A percentile compares a stretch with the other conserved stretches of the same genome.
Evolutionary conservation across 1,140 invertebrate genomes (phyloP).

Genomic region (Drosophila subobscura): DNA sequence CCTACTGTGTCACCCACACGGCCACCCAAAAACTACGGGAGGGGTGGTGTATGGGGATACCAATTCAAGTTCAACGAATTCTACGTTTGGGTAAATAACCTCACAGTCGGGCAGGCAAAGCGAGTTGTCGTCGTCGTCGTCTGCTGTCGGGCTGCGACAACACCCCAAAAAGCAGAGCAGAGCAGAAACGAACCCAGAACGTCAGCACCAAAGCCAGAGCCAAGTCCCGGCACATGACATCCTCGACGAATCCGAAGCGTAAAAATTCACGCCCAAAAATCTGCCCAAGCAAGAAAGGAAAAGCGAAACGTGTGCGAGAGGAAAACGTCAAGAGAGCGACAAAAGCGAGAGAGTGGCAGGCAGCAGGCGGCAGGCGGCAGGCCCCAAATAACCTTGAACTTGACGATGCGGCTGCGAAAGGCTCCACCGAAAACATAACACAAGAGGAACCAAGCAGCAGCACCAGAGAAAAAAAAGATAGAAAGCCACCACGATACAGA

Average conservation of each 20-base stretch:
- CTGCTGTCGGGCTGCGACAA: conserved; percentile 42
- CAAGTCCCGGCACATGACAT: conserved; percentile 54
- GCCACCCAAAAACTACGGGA: neutral
- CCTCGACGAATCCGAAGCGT: conserved; percentile 32
- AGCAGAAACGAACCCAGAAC: conserved; percentile 28
- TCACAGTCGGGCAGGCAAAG: conserved; percentile 44
- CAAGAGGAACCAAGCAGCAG: no score
- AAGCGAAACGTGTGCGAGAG: conserved; percentile 33
- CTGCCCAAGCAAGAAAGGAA: conserved; percentile 5
- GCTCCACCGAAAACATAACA: conserved; percentile 44
- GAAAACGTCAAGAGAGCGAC: conserved; percentile 34
- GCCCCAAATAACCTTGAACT: conserved; percentile 58
- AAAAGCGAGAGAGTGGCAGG: neutral
- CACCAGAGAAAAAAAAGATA: conserved; percentile 33
- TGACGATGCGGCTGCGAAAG: conserved; percentile 47
- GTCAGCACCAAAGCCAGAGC: conserved; percentile 27
- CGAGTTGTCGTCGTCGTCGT: conserved; percentile 7
- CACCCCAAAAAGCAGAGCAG: conserved; percentile 53
- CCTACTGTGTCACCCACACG: conserved; percentile 6
- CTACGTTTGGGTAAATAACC: conserved; percentile 71
- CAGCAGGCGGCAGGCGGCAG: neutral
- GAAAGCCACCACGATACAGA: conserved; percentile 3
- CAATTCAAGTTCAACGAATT: conserved; percentile 80
- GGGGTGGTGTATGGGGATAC: conserved; percentile 28
- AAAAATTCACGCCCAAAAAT: conserved; percentile 67